These are phyloP conservation scores for Helostoma temminkii DNA, from an alignment of 2,797 vertebrate species.

Conservation along the genomic window DNA sequence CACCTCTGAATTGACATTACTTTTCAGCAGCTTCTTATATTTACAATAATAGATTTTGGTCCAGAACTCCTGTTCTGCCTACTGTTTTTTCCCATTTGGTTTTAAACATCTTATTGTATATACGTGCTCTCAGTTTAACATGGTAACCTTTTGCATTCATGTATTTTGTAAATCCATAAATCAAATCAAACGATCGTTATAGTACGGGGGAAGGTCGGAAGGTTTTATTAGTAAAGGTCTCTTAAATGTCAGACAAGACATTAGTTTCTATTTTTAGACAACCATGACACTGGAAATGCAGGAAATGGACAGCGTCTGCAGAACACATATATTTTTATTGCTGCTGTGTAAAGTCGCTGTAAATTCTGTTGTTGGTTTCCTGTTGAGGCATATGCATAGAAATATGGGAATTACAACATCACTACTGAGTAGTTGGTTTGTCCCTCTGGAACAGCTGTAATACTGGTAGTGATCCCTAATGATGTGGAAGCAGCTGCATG, in stretches of 20 bases:
- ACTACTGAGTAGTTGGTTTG: constrained; percentile 40
- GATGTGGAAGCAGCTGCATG: constrained; percentile 52
- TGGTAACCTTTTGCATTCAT: constrained; percentile 15
- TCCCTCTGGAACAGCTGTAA: constrained; percentile 46
- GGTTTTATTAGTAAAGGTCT: constrained; percentile 23
- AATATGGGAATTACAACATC: constrained; percentile 40
- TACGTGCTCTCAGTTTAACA: neutral
- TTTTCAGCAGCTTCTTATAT: neutral
- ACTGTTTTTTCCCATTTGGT: neutral
- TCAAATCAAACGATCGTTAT: neutral
- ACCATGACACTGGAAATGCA: neutral
- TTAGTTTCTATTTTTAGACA: neutral
- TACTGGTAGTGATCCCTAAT: constrained; percentile 43
- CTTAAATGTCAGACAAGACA: constrained; percentile 28
- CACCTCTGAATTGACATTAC: neutral
- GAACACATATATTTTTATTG: neutral
- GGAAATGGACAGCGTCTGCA: neutral
- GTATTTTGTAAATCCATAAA: constrained; percentile 5
- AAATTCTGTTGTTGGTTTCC: constrained; percentile 10
- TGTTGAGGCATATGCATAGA: constrained; percentile 17
- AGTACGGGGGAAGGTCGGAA: neutral
- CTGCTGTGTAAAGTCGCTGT: constrained; percentile 1
- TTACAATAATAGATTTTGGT: too few species aligned
- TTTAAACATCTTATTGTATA: neutral
- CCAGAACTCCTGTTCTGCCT: neutral